These are phyloP conservation scores for Drosophila setifemur DNA, from an alignment of 1,140 invertebrate species.

Conservation along the genomic window DNA sequence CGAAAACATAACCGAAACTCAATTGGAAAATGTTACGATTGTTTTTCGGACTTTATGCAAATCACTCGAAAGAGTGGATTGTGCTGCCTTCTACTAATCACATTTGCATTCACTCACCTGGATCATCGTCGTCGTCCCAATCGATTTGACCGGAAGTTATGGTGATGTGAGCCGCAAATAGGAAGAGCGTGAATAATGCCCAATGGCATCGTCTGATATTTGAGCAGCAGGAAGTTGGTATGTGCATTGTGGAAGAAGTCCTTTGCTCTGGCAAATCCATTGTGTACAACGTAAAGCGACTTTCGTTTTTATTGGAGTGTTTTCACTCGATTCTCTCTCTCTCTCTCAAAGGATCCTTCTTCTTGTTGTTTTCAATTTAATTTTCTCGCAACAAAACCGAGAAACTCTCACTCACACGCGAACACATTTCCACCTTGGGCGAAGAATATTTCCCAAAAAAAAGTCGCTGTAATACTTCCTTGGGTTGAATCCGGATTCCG, in stretches of 20 bases:
- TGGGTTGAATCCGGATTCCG: neutral
- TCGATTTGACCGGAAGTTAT: constrained; percentile 81
- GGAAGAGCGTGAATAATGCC: constrained; percentile 63
- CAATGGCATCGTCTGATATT: constrained; percentile 39
- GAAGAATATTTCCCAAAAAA: constrained; percentile 60
- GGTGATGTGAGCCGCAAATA: constrained; percentile 67
- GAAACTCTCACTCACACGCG: constrained; percentile 38
- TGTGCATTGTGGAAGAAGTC: constrained; percentile 66
- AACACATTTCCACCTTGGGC: constrained; percentile 51
- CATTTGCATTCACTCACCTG: constrained; percentile 71
- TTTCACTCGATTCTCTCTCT: constrained; percentile 11
- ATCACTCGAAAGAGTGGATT: constrained; percentile 50
- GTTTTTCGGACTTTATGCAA: constrained; percentile 54
- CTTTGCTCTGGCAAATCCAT: constrained; percentile 68
- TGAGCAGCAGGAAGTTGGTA: constrained; percentile 43
- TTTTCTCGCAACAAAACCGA: constrained; percentile 31
- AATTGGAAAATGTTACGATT: constrained; percentile 55
- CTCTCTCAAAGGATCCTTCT: too few relatives aligned
- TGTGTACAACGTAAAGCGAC: constrained; percentile 48
- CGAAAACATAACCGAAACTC: constrained; percentile 73
- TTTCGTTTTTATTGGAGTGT: constrained; percentile 41
- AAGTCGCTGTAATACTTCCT: constrained; percentile 22
- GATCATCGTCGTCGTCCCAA: constrained; percentile 82
- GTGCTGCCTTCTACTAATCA: constrained; percentile 19
- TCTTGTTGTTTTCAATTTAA: constrained; percentile 48